Conservation (phyloP, 2,113 vertebrate genomes). For the Chaetura pelagica region DNA sequence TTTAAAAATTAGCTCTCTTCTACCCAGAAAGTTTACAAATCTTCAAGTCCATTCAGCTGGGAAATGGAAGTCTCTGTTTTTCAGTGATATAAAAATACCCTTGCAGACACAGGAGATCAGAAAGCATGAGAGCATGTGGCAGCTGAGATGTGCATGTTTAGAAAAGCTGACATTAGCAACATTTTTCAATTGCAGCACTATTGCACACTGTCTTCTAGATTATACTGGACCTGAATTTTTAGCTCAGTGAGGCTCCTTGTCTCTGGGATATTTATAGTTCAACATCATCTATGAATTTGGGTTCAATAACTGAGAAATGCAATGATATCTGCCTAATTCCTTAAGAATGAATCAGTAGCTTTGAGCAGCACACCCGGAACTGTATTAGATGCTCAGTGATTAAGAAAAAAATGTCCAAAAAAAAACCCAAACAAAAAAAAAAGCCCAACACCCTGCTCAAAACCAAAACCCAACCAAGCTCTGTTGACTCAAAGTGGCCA, state of each 20-base stretch:
- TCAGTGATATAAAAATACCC: background rate
- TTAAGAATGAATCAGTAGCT: background rate
- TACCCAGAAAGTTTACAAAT: background rate
- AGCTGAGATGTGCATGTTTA: background rate
- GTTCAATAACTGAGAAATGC: background rate
- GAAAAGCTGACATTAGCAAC: background rate
- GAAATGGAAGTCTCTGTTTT: background rate
- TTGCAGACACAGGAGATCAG: background rate
- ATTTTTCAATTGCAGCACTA: background rate
- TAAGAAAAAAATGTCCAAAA: background rate
- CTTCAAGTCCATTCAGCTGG: background rate
- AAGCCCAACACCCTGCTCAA: background rate
- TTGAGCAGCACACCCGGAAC: fast-evolving
- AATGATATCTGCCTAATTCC: background rate
- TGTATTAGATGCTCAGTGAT: background rate
- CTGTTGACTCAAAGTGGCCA: background rate
- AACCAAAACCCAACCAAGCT: fast-evolving
- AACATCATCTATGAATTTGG: background rate
- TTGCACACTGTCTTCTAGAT: background rate
- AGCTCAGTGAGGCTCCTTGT: background rate
- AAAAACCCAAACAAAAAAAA: background rate
- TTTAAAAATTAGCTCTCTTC: background rate
- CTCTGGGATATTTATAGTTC: background rate
- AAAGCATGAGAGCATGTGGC: background rate
- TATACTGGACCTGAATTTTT: background rate